Evolutionary conservation across 2,797 vertebrate genomes (phyloP).

Genomic region (Gymnopithys bicolor): DNA sequence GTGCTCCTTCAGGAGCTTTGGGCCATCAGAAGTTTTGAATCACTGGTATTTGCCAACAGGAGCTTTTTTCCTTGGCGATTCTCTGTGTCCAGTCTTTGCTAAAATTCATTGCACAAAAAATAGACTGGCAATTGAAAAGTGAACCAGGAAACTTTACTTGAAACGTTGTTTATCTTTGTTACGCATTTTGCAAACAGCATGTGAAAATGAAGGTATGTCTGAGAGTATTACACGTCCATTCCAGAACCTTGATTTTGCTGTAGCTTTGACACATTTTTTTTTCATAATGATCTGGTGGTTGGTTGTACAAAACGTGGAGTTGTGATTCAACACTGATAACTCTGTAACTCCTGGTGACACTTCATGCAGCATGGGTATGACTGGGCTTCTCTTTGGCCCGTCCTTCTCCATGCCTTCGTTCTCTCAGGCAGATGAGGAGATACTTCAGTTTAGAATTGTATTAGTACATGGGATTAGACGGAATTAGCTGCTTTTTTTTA

Average conservation of each 20-base stretch:
- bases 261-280: neutral
- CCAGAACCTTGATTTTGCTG: neutral
- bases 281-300: neutral
- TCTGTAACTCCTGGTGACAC: neutral
- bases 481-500: neutral
- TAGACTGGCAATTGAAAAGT: neutral
- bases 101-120: neutral
- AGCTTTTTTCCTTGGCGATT: neutral
- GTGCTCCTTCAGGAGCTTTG: neutral
- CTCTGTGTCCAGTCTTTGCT: neutral
- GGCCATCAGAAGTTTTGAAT: neutral
- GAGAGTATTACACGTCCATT: neutral
- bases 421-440: neutral
- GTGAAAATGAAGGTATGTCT: neutral
- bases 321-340: accelerated
- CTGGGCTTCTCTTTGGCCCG: neutral
- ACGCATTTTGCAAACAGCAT: accelerated
- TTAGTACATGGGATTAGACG: neutral
- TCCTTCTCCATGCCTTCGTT: neutral
- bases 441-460: neutral
- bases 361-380: neutral
- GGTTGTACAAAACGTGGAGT: neutral
- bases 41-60: accelerated
- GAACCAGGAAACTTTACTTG: neutral
- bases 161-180: accelerated